Conservation (phyloP, 2,888 invertebrate genomes). For the Zaprionus bogoriensis region DNA sequence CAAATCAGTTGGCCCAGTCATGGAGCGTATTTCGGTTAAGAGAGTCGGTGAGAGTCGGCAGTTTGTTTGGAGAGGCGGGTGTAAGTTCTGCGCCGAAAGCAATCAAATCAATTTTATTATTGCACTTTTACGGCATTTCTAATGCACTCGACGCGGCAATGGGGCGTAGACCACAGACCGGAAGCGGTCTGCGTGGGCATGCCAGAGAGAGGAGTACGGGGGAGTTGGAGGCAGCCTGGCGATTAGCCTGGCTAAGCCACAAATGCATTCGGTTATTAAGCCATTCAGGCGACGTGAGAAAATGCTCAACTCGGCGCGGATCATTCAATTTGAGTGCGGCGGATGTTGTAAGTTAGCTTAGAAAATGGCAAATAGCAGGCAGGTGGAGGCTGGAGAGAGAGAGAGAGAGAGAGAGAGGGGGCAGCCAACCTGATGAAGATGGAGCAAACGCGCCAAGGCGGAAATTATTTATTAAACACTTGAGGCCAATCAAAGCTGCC, state of each 20-base stretch:
- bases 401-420: neutral
- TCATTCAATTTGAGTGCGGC: slow-evolving; percentile 49
- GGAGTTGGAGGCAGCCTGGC: neutral
- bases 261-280: slow-evolving; percentile 75
- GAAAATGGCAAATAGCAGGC: slow-evolving; percentile 24
- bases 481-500: slow-evolving; percentile 51
- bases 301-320: too few species aligned
- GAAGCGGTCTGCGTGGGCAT: slow-evolving; percentile 64
- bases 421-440: slow-evolving; percentile 15
- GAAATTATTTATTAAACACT: slow-evolving; percentile 73
- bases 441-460: slow-evolving; percentile 40
- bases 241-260: slow-evolving; percentile 70
- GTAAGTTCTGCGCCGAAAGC: slow-evolving; percentile 46
- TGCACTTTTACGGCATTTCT: slow-evolving; percentile 71
- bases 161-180: slow-evolving; percentile 69
- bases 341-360: slow-evolving; percentile 58
- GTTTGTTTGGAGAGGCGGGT: too few species aligned
- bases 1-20: slow-evolving; percentile 50
- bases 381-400: slow-evolving; percentile 1
- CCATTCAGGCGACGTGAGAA: slow-evolving; percentile 76
- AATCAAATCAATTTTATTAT: slow-evolving; percentile 72
- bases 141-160: slow-evolving; percentile 58
- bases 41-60: too few species aligned
- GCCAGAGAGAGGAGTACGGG: slow-evolving; percentile 19
- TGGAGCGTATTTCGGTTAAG: slow-evolving; percentile 54